A percentile compares a stretch with the other conserved stretches of the same genome.
Conservation (phyloP, 2,113 vertebrate species). For the Caretta caretta region DNA sequence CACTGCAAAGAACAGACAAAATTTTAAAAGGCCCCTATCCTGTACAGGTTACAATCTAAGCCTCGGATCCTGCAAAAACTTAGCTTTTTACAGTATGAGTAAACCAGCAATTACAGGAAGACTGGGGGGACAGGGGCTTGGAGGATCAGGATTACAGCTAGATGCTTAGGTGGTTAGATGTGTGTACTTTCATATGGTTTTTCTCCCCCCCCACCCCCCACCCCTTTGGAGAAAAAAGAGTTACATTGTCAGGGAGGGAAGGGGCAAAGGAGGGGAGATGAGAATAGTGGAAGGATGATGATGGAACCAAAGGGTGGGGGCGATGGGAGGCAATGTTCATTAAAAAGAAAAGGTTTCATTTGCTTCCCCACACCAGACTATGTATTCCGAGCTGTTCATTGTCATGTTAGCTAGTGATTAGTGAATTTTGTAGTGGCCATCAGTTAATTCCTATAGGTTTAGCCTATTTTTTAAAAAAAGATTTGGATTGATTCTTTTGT, state of each 20-base stretch:
- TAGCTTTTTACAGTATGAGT: background rate
- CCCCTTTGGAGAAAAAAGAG: background rate
- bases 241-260: background rate
- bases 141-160: background rate
- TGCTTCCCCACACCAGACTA: background rate
- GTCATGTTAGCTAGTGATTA: background rate
- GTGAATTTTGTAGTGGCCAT: background rate
- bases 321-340: background rate
- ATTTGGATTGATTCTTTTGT: background rate
- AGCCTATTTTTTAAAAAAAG: background rate
- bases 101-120: background rate
- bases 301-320: background rate
- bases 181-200: rapidly evolving
- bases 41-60: background rate
- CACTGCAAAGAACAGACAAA: background rate
- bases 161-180: background rate
- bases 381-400: background rate
- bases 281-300: background rate
- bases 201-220: too few species aligned
- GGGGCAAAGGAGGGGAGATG: rapidly evolving
- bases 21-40: background rate
- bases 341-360: background rate
- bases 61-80: background rate
- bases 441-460: background rate
- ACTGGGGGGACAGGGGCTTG: background rate